Percentiles rank a stretch among this genome's conserved stretches.
These are phyloP conservation scores for Trididemnum clinides DNA, from an alignment of 23 tunicate genomes.

Conservation along the genomic window DNA sequence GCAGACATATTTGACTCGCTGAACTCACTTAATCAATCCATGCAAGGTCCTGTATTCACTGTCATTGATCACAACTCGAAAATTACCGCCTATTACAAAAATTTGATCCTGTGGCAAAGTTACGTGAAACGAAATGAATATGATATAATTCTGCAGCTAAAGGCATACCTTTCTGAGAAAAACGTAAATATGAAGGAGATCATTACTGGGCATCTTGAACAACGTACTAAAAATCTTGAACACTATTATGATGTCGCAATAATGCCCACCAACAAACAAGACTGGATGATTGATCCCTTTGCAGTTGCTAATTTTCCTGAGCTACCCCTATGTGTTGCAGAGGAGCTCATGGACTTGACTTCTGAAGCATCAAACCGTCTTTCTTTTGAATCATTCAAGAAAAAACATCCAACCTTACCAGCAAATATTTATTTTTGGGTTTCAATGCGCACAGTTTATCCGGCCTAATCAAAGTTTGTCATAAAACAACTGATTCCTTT, in stretches of 20 bases:
- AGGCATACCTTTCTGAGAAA: neutral
- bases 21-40: constrained; percentile 44
- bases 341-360: constrained; percentile 22
- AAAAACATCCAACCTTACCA: neutral
- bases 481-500: too few relatives aligned
- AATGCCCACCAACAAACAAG: constrained; percentile 37
- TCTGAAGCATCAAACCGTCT: constrained; percentile 26
- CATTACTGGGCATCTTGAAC: constrained; percentile 45
- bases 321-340: constrained; percentile 45
- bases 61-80: constrained; percentile 38
- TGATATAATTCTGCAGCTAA: constrained; percentile 17
- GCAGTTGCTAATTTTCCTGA: constrained; percentile 14
- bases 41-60: constrained; percentile 52
- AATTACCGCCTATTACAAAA: constrained; percentile 31
- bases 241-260: constrained; percentile 1
- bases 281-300: constrained; percentile 42
- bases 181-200: constrained; percentile 15
- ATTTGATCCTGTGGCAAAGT: constrained; percentile 35
- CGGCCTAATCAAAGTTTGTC: too few relatives aligned
- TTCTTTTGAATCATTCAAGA: constrained; percentile 27
- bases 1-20: constrained; percentile 53
- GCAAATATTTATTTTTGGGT: constrained; percentile 29
- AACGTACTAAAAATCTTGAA: constrained; percentile 28
- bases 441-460: neutral
- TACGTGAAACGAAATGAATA: neutral